phyloP scores from a whole-genome alignment of 2,113 vertebrate genomes.

The Apistogramma diplotaenia region DNA sequence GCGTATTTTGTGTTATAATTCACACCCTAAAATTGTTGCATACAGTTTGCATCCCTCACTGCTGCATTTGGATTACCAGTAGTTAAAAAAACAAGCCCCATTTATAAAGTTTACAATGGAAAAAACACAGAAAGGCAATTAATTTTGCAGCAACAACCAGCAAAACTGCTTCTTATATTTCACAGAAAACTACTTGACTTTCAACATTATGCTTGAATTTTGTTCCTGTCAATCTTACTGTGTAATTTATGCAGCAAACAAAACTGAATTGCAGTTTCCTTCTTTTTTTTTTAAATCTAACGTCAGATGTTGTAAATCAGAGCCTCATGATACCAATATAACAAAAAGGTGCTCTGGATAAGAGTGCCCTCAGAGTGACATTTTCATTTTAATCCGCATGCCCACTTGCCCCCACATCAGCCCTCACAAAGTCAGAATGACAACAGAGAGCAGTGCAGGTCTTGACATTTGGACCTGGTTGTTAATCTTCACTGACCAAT shows the following conservation, averaged over 20 bases:
- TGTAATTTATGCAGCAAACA: background rate
- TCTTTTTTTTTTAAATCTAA: background rate
- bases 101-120: background rate
- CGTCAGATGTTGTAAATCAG: background rate
- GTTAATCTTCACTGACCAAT: constrained; percentile 68
- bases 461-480: constrained; percentile 56
- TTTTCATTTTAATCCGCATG: constrained; percentile 51
- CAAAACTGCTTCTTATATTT: background rate
- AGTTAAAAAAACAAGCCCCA: background rate
- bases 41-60: background rate
- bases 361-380: constrained; percentile 5
- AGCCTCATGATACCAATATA: background rate
- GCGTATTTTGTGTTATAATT: background rate
- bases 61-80: background rate
- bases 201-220: background rate
- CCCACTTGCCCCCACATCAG: constrained; percentile 34
- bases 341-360: background rate
- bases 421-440: constrained; percentile 33
- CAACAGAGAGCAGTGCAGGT: constrained; percentile 42
- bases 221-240: background rate
- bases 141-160: background rate
- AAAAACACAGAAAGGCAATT: too few relatives aligned
- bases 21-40: background rate
- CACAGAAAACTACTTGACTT: background rate
- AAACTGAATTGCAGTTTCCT: background rate